These are phyloP conservation scores for Eupithecia exiguata DNA, from an alignment of 2,888 invertebrate species.

Conservation along the genomic window DNA sequence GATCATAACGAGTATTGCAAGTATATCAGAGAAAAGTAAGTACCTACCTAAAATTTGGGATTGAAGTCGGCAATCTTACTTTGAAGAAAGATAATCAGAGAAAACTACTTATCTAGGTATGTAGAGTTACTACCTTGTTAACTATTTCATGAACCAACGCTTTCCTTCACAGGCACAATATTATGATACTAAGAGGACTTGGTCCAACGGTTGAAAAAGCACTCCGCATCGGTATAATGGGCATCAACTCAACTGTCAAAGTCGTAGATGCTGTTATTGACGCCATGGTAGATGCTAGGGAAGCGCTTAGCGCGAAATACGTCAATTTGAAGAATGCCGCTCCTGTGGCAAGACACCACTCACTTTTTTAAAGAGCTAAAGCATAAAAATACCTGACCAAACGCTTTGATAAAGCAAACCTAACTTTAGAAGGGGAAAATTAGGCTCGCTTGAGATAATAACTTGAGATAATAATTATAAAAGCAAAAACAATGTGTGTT, in stretches of 20 bases:
- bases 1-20: conserved; percentile 65
- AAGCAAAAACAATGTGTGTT: conserved; percentile 50
- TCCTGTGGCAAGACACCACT: no score
- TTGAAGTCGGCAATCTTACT: no score
- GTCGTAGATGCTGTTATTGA: conserved; percentile 64
- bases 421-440: not conserved
- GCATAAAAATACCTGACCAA: not conserved
- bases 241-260: conserved; percentile 74
- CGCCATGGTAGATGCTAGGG: conserved; percentile 65
- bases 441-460: not conserved
- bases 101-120: conserved; percentile 59
- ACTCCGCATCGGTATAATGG: conserved; percentile 95
- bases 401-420: not conserved
- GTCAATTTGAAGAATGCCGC: not conserved
- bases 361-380: not conserved
- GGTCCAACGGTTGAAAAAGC: conserved; percentile 92
- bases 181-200: conserved; percentile 92
- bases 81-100: conserved; percentile 49
- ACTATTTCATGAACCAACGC: not conserved
- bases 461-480: not conserved
- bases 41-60: conserved; percentile 19
- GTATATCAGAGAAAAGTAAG: conserved; percentile 69
- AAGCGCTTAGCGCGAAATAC: conserved; percentile 58
- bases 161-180: conserved; percentile 64
- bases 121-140: not conserved